Base-by-base conservation (phyloP, 2,113 vertebrate species). In the Felis chaus region DNA sequence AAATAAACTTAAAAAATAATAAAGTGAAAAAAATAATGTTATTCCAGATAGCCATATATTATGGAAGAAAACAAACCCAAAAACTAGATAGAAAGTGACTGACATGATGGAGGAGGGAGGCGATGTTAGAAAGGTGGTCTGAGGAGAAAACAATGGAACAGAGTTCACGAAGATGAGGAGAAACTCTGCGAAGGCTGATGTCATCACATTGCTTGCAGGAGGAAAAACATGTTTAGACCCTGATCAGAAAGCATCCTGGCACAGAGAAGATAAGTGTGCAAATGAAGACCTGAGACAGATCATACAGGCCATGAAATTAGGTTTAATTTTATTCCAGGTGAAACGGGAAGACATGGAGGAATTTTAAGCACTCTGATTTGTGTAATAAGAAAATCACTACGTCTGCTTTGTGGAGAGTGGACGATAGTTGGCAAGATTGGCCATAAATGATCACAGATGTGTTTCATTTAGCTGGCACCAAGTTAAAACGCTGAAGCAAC, bases 401-500 rank as follows among this genome's bases (percentile, higher is more conserved):
- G 8, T 68, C 91, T 45, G 25, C 78, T 81, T 15, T 93, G 39
- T 63, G 78, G 69, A 69, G n/a, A 91, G 84, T 48, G 63, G 14
- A 63, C 10, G 39, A 10, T 71, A 31, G 45, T 18, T 16, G 11
- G n/a, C 21, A 27, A 74, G 66, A 86, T 7, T 23, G 36, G 65
- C 21, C 14, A 29, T 65, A 86, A 78, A 86, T 73, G 21, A 9
- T 66, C 84, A 91, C 66, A 93, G 89, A 85, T 91, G 27, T 55
- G 27, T 95, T 84, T 94, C 53, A 41, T 78, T 97, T 80, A 45
- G 50, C 7, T 86, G 86, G 10, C 12, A 79, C 9, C 39, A 63
- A 96, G 61, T 79, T 95, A 39, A 66, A 55, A 76, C 79, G 69
- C 69, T 48, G 55, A 97, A 94, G n/a, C 16, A 29, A 83, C 9